phyloP scores from a whole-genome alignment of 2,888 invertebrate species.

The Eupithecia tripunctaria region DNA sequence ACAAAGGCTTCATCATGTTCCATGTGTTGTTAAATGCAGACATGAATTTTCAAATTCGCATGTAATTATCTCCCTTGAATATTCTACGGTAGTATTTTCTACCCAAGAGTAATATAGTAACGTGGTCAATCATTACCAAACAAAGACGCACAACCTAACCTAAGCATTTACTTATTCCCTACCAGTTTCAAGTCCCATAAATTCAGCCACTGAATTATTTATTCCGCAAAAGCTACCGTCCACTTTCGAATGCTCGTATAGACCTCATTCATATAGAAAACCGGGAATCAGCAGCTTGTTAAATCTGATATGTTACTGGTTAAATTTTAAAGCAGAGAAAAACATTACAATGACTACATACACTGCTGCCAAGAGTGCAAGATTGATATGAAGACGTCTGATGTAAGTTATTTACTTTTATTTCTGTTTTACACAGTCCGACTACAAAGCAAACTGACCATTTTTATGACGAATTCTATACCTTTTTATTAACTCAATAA shows the following conservation, averaged over 20 bases:
- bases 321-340: not conserved
- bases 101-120: not conserved
- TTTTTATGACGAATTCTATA: too few species aligned
- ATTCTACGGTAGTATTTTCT: not conserved
- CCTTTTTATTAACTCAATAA: not conserved
- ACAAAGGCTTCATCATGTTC: not conserved
- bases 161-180: conserved; percentile 37
- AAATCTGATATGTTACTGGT: not conserved
- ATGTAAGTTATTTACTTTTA: not conserved
- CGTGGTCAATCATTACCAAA: conserved; percentile 28
- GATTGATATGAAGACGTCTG: not conserved
- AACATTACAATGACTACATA: not conserved
- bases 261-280: conserved; percentile 18
- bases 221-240: conserved; percentile 45
- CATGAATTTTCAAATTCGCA: too few species aligned
- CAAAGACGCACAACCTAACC: conserved; percentile 34
- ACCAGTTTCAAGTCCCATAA: conserved; percentile 40
- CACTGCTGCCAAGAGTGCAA: not conserved
- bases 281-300: conserved; percentile 7
- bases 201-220: conserved; percentile 45
- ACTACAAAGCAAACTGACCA: too few species aligned
- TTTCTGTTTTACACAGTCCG: too few species aligned
- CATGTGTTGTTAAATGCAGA: too few species aligned
- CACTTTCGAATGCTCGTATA: conserved; percentile 42
- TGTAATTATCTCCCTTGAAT: not conserved